These are phyloP conservation scores for Lutraria rhynchaena DNA, from an alignment of 1,140 invertebrate species.

Conservation along the genomic window DNA sequence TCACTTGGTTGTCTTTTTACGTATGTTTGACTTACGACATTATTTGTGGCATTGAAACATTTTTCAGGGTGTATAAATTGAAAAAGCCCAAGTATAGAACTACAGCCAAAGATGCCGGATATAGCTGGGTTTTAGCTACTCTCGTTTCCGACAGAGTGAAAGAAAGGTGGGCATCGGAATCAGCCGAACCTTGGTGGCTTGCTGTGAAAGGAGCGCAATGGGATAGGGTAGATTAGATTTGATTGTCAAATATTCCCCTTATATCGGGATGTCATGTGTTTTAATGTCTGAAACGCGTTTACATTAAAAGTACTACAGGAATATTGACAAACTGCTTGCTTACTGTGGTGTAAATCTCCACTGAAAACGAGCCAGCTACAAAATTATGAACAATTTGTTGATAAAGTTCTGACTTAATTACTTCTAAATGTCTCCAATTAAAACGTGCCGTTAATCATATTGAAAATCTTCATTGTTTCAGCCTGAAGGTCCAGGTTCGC, in stretches of 20 bases:
- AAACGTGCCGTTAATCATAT: background rate
- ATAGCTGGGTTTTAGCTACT: constrained; percentile 75
- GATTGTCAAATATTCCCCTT: too few species aligned
- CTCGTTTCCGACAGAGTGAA: constrained; percentile 63
- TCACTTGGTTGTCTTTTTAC: background rate
- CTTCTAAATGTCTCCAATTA: too few species aligned
- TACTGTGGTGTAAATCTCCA: too few species aligned
- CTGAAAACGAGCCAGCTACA: too few species aligned
- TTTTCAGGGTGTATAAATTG: constrained; percentile 73
- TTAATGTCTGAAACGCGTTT: too few species aligned
- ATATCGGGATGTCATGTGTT: too few species aligned
- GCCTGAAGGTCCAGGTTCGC: constrained; percentile 78
- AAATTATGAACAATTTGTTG: too few species aligned
- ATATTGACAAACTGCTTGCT: too few species aligned
- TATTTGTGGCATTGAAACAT: background rate
- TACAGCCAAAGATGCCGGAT: constrained; percentile 73
- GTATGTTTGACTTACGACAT: too few species aligned
- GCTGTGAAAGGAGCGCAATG: constrained; percentile 75
- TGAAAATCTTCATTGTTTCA: constrained; percentile 37
- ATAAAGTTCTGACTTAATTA: too few species aligned
- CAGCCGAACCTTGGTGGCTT: constrained; percentile 72
- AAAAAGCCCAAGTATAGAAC: constrained; percentile 71
- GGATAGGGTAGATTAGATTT: constrained; percentile 77
- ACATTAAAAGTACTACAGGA: too few species aligned
- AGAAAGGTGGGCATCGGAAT: constrained; percentile 52